A percentile compares a stretch with the other conserved stretches of the same genome.
phyloP scores from a whole-genome alignment of 37 sponge, comb jelly and placozoan species.

The Eunapius fragilis region DNA sequence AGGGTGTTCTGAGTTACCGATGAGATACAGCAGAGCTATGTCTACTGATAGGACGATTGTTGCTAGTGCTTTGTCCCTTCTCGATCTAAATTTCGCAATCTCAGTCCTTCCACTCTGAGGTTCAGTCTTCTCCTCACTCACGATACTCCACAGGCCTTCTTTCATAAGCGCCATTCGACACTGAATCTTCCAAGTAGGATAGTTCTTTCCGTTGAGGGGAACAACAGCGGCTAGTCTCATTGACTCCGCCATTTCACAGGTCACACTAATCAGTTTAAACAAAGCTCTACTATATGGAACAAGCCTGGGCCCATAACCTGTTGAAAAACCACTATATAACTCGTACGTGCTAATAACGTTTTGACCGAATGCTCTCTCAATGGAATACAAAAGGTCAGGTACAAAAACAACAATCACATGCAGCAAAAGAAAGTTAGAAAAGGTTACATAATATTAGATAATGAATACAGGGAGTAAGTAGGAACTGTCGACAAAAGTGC shows the following conservation, averaged over 20 bases:
- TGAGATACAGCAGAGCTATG: constrained; percentile 49
- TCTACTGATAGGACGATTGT: constrained; percentile 56
- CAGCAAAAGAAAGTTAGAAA: not conserved
- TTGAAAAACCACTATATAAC: not conserved
- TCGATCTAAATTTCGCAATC: constrained; percentile 28
- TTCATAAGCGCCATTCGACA: constrained; percentile 58
- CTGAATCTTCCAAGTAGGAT: constrained; percentile 66
- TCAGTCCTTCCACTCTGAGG: constrained; percentile 16
- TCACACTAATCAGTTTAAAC: not conserved
- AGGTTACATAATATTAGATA: not conserved
- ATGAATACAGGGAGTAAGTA: not conserved
- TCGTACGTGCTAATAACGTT: not conserved
- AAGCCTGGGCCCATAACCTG: constrained; percentile 18
- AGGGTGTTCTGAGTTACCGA: constrained; percentile 51
- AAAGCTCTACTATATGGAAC: not conserved
- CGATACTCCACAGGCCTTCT: constrained; percentile 57
- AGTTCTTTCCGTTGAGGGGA: constrained; percentile 53
- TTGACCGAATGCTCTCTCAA: no score
- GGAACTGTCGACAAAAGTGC: constrained; percentile 5
- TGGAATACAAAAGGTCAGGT: no score
- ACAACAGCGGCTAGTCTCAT: constrained; percentile 22
- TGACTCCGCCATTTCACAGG: not conserved
- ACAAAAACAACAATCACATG: no score
- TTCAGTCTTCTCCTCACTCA: constrained; percentile 17
- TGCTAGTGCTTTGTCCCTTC: constrained; percentile 47